Conservation (phyloP, 2,113 vertebrate species). For the Centropus unirufus region DNA sequence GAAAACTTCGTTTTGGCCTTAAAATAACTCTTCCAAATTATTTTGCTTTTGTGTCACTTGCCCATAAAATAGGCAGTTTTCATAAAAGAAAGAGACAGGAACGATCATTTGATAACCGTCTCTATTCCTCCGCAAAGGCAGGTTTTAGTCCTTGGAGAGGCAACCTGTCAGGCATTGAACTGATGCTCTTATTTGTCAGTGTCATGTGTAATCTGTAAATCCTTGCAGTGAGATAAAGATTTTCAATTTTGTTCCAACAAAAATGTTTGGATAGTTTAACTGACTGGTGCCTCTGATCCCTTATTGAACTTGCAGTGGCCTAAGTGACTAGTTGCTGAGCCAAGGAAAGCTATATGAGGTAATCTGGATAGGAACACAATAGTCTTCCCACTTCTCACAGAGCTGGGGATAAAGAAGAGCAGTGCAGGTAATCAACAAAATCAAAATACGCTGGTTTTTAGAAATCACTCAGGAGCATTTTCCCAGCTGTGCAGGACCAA, state of each 20-base stretch:
- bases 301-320: background rate
- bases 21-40: background rate
- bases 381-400: slow-evolving; percentile 26
- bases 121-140: background rate
- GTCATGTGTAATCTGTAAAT: slow-evolving; percentile 27
- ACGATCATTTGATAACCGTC: background rate
- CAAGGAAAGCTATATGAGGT: background rate
- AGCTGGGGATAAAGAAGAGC: slow-evolving; percentile 25
- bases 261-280: background rate
- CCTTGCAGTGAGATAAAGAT: slow-evolving; percentile 12
- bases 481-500: rapidly evolving
- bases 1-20: background rate
- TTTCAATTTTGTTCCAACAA: slow-evolving; percentile 17
- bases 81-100: slow-evolving; percentile 8
- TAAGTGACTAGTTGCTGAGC: slow-evolving; percentile 2
- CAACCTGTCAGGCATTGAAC: slow-evolving; percentile 4
- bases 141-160: slow-evolving; percentile 9
- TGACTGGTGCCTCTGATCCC: background rate
- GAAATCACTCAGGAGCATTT: background rate
- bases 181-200: slow-evolving; percentile 34
- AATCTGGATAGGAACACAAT: background rate
- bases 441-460: background rate
- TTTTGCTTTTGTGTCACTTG: slow-evolving; percentile 4
- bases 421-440: background rate
- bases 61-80: background rate